Base-by-base conservation (phyloP, 2,113 vertebrate genomes). In the Micronycteris hirsuta region DNA sequence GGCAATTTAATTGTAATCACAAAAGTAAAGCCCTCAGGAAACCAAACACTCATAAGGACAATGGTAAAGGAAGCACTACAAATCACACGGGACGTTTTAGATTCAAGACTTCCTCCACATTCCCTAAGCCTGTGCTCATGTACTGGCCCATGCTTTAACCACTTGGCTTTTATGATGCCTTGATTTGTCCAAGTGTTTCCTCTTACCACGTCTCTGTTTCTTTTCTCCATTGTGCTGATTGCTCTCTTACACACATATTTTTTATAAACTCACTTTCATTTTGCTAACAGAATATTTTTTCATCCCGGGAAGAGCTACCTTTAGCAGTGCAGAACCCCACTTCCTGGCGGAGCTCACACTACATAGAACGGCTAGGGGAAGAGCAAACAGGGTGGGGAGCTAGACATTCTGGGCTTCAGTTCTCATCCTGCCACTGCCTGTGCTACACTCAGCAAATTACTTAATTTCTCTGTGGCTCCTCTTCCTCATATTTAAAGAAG, bases 101-200 rank as follows among this genome's bases (percentile, higher is more conserved):
- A 36, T 20, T 26, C 16, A 54, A 16, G 22, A 10, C 24, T 77
- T 65, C 28, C 16, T 38, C 63, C 4, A n/a, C 20, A 54, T 7
- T 47, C 5, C 4, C 5, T 24, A 20, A 41, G 4, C 4, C 20
- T 36, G 11, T 0, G 2, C 2, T 54, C 2, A 20, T 20, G 3
- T 17, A 9, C 33, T 47, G 63, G 49, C 2, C 11, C 14, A 4
- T 4, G 1, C 26, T 45, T 10, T 61, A 61, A 26, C 11, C 8
- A n/a, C 17, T 38, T 63, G 47, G 1, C 3, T 89, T 54, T 83
- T 68, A 19, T 1, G 19, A n/a, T 16, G 4, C 67, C 36, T 41
- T 11, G 4, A 2, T 89, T 81, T 81, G 16, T 33, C 58, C 10
- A 15, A 0, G 0, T 54, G n/a, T 19, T 22, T 7, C 14, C 24